Percentiles rank a stretch among this genome's conserved stretches.
Conservation (phyloP, 1,140 invertebrate species). For the Bacillus rossius region DNA sequence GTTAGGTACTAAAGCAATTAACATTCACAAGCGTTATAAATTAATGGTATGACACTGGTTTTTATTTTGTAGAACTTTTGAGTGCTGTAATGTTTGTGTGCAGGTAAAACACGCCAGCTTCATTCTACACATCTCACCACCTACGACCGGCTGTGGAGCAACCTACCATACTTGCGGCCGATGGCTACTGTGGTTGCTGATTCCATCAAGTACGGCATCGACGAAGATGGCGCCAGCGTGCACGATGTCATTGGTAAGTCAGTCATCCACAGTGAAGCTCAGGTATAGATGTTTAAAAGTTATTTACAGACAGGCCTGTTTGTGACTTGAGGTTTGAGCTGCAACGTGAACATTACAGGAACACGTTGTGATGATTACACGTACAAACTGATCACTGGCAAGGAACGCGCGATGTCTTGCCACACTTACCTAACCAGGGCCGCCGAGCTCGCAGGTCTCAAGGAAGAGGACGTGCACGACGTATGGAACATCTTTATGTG, state of each 20-base stretch:
- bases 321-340: too few species aligned
- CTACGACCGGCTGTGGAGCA: constrained; percentile 45
- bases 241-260: constrained; percentile 43
- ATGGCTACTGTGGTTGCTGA: constrained; percentile 47
- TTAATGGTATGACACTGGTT: too few species aligned
- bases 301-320: too few species aligned
- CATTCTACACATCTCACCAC: constrained; percentile 41
- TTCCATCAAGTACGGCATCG: constrained; percentile 42
- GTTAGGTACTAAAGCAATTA: too few species aligned
- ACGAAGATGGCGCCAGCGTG: constrained; percentile 43
- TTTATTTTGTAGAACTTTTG: too few species aligned
- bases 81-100: too few species aligned
- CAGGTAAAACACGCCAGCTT: constrained; percentile 44
- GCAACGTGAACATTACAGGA: constrained; percentile 20
- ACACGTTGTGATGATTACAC: constrained; percentile 48
- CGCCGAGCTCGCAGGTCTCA: constrained; percentile 38
- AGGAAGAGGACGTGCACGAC: constrained; percentile 46
- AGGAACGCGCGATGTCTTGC: constrained; percentile 40
- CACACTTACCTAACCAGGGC: constrained; percentile 44
- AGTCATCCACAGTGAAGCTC: too few species aligned
- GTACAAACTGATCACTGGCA: constrained; percentile 41
- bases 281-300: too few species aligned
- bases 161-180: constrained; percentile 43
- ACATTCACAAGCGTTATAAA: too few species aligned
- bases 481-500: too few species aligned